Evolutionary conservation across 2,888 invertebrate species (phyloP).

Genomic region (Digitonthophagus gazella): DNA sequence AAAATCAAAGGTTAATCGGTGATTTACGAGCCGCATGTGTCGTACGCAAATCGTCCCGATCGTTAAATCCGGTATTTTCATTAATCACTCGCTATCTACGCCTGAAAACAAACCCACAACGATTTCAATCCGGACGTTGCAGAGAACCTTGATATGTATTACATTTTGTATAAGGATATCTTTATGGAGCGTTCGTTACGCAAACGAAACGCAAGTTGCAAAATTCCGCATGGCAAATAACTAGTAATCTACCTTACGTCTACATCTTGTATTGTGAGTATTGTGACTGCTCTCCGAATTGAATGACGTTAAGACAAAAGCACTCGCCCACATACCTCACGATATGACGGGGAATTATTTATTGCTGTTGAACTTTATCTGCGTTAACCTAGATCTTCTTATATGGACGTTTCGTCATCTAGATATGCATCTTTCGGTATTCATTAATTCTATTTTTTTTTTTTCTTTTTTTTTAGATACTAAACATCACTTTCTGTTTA

Average conservation of each 20-base stretch:
- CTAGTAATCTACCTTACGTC: background rate
- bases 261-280: background rate
- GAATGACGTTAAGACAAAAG: background rate
- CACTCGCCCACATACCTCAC: background rate
- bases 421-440: background rate
- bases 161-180: background rate
- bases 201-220: background rate
- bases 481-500: too few relatives aligned
- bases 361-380: background rate
- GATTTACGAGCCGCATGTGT: constrained; percentile 32
- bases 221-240: background rate
- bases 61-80: background rate
- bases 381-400: background rate
- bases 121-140: too few relatives aligned
- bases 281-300: too few relatives aligned
- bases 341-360: background rate
- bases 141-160: too few relatives aligned
- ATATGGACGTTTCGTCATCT: background rate
- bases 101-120: too few relatives aligned
- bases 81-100: background rate
- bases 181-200: background rate
- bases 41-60: constrained; percentile 4
- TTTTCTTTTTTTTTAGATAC: background rate
- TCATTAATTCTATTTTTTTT: background rate
- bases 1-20: constrained; percentile 30